Percentiles rank a stretch among this genome's conserved stretches.
Conservation (phyloP, 2,888 invertebrate species). For the Liodrosophila aerea region DNA sequence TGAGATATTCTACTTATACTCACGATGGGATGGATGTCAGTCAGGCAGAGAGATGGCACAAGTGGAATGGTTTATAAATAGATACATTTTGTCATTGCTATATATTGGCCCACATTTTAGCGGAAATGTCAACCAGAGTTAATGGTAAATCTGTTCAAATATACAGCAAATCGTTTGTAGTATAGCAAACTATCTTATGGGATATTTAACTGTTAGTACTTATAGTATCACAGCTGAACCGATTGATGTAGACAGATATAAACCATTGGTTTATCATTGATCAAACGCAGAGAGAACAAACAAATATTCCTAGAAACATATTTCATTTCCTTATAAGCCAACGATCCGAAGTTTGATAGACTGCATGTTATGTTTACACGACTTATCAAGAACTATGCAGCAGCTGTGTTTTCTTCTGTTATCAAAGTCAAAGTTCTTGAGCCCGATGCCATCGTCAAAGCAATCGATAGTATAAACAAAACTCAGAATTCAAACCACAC, state of each 20-base stretch:
- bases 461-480: constrained; percentile 56
- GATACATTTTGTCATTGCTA: constrained; percentile 50
- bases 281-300: constrained; percentile 27
- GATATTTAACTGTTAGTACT: no score
- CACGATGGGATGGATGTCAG: not conserved
- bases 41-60: constrained; percentile 13
- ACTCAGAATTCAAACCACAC: constrained; percentile 21
- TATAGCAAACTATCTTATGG: no score
- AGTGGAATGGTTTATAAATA: constrained; percentile 62
- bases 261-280: constrained; percentile 26
- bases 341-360: constrained; percentile 24
- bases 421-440: constrained; percentile 57
- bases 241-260: no score
- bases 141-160: constrained; percentile 16
- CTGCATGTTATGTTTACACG: constrained; percentile 25
- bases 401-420: constrained; percentile 28
- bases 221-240: no score
- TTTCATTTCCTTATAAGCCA: constrained; percentile 32
- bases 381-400: constrained; percentile 37
- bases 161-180: no score
- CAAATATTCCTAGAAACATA: constrained; percentile 34
- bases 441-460: constrained; percentile 35
- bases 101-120: constrained; percentile 41
- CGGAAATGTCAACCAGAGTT: constrained; percentile 21
- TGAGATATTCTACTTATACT: not conserved